Base-by-base conservation (phyloP, 2,797 vertebrate genomes). In the Eutrigla gurnardus region DNA sequence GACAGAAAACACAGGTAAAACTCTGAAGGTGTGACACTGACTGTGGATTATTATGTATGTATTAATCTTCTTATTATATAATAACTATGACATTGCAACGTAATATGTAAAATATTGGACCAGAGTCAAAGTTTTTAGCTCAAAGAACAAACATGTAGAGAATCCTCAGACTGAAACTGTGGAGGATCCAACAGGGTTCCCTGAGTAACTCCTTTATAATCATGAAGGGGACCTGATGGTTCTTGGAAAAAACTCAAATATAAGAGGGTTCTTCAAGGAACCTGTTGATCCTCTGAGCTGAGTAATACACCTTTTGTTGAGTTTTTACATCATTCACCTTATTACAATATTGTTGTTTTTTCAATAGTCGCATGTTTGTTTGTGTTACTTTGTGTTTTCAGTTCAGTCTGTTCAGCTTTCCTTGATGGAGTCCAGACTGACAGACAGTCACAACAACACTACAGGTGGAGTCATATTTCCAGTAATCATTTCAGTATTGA, bases 1-100 rank as follows among this genome's bases (percentile, higher is more conserved):
- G 63, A 54, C 17, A 10, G 37, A 49, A 15, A 39, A 47, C 61
- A n/a, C 65, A 57, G 79, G 79, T 77, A 18, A 68, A 9, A 15
- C 45, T 6, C 12, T 63, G 32, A 53, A n/a, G n/a, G 18, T 35
- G 32, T 4, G 6, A 33, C 7, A 53, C 12, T 33, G 13, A 33
- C 50, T 53, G 11, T 32, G 4, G n/a, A n/a, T n/a, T 4, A 53
- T 13, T 18, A 15, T 17, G 4, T 2, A 47, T 47, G 17, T 42
- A 2, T 47, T 50, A 25, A 1, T 25, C 1, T 25, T 25, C 25
- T 1, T 25, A 25, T 25, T 25, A 2, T 25, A 25, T 25, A 25
- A 25, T 25, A 25, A 25, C 25, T 25, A 25, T 25, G 25, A 25
- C 2, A 25, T 25, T 25, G 2, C 25, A 25, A 25, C 1, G 2